Base-by-base conservation (phyloP, 2,113 vertebrate species). In the Notarius lentiginosus region DNA sequence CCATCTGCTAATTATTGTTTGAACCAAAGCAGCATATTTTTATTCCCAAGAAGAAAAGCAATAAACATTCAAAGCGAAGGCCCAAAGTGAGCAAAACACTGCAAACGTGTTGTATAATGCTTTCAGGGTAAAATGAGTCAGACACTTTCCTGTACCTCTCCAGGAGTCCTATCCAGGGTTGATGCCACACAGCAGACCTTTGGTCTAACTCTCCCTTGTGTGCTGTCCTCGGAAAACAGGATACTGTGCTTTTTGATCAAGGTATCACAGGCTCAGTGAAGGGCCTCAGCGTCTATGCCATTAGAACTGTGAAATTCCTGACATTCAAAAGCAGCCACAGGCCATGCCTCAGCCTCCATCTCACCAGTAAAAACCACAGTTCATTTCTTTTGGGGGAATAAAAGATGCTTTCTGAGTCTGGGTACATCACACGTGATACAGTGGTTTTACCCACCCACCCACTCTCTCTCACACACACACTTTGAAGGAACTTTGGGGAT, bases 261-360 rank as follows among this genome's bases (percentile, higher is more conserved):
- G 60, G 82, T 49, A 34, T 41, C 7, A 72, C 79, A 56, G 79
- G 68, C 27, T 79, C 84, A 60, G 58, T 79, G 70, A 84, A 86
- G 87, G 89, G 89, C 89, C 88, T 87, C 30, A 24, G 12, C 68
- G 80, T 87, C 87, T 86, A 89, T 58, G 17, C 79, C 70, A 88
- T 27, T 76, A 88, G 90, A 60, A 86, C 88, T 90, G 70, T 89
- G 87, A 90, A 91, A 89, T 92, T 93, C 92, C 87, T 84, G 84
- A 84, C 89, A 90, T 90, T 91, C 83, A 87, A 82, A 88, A 91
- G 88, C 84, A 70, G 83, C 87, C 84, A 82, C 86, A 89, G 88
- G 89, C 90, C 88, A 86, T 85, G 60, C 7, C 10, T 55, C 49
- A n/a, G 47, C 81, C 47, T 51, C 68, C 70, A 60, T 87, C 84